These are phyloP conservation scores for Actias luna DNA, from an alignment of 2,888 invertebrate species.

Conservation along the genomic window DNA sequence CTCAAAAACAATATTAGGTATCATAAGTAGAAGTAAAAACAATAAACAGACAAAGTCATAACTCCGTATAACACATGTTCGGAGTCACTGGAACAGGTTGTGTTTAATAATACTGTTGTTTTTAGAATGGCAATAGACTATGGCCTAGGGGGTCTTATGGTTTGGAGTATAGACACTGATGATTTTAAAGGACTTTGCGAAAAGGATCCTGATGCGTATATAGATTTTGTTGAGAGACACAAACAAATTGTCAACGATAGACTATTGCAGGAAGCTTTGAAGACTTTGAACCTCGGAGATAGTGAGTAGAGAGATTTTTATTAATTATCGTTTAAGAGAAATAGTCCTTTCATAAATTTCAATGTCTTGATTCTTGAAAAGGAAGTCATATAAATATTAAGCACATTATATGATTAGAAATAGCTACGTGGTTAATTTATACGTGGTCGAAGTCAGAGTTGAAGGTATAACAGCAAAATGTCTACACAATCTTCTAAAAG, in stretches of 20 bases:
- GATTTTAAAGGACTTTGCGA: conserved; percentile 89
- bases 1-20: too few relatives aligned
- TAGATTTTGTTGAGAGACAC: conserved; percentile 67
- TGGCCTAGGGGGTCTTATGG: conserved; percentile 90
- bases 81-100: too few relatives aligned
- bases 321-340: neutral
- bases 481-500: too few relatives aligned
- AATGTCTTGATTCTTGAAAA: neutral
- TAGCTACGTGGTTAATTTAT: too few relatives aligned
- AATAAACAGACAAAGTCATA: too few relatives aligned
- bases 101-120: too few relatives aligned
- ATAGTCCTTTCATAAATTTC: neutral
- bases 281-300: conserved; percentile 58
- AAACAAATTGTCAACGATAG: conserved; percentile 55
- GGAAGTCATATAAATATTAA: too few relatives aligned
- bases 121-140: conserved; percentile 83
- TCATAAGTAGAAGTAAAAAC: too few relatives aligned
- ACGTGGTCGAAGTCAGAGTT: too few relatives aligned
- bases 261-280: conserved; percentile 50
- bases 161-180: conserved; percentile 95
- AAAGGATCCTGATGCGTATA: conserved; percentile 69
- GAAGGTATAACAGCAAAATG: too few relatives aligned
- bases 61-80: too few relatives aligned
- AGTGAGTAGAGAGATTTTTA: conserved; percentile 40
- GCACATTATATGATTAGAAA: too few relatives aligned